Evolutionary conservation across 2,888 invertebrate genomes (phyloP).

Genomic region (Allophyes oxyacanthae): DNA sequence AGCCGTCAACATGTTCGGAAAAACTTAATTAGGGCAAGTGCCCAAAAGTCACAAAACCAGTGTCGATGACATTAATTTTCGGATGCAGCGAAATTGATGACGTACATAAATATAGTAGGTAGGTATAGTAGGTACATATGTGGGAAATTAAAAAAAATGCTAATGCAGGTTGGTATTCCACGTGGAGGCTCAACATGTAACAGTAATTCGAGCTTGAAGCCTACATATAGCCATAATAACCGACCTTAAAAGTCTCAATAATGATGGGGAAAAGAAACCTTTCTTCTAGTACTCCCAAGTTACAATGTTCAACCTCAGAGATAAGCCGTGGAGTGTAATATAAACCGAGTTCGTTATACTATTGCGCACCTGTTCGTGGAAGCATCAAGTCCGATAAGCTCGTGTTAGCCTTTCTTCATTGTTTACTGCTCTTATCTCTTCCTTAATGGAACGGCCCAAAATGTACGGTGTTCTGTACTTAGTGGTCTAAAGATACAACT

Average conservation of each 20-base stretch:
- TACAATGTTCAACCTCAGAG: slow-evolving; percentile 20
- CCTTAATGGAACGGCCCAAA: slow-evolving; percentile 56
- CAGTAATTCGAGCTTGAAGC: no score
- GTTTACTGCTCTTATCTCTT: slow-evolving; percentile 76
- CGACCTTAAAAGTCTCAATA: no score
- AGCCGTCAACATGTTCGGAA: slow-evolving; percentile 35
- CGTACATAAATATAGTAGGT: no score
- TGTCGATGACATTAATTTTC: slow-evolving; percentile 10
- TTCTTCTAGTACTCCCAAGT: not conserved
- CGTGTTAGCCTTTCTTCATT: slow-evolving; percentile 62
- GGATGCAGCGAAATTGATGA: no score
- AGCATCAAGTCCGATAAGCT: slow-evolving; percentile 58
- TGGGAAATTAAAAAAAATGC: no score
- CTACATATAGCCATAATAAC: no score
- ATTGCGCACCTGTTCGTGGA: slow-evolving; percentile 50
- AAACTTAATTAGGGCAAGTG: slow-evolving; percentile 33
- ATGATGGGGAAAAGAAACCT: no score
- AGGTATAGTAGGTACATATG: no score
- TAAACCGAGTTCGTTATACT: slow-evolving; percentile 56
- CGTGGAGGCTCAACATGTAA: no score
- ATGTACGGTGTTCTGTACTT: slow-evolving; percentile 30
- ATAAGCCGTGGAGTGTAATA: slow-evolving; percentile 57
- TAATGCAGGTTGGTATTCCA: no score
- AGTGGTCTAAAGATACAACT: slow-evolving; percentile 20
- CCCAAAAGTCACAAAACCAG: slow-evolving; percentile 9